Conservation (phyloP, 1,140 invertebrate species). For the Eumaeus atala region DNA sequence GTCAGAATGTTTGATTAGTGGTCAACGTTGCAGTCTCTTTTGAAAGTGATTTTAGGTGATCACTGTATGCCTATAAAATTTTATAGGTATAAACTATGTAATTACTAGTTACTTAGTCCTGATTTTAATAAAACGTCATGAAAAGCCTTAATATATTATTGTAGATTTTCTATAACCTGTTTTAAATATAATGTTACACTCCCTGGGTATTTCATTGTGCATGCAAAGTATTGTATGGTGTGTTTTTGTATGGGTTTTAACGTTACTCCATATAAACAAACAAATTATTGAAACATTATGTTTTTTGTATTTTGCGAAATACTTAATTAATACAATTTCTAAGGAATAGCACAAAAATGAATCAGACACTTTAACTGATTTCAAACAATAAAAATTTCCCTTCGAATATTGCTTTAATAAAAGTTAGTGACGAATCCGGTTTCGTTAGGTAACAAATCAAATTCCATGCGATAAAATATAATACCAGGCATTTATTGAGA, state of each 20-base stretch:
- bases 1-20: no score
- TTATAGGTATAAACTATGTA: no score
- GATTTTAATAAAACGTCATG: no score
- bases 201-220: neutral
- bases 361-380: neutral
- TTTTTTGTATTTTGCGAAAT: neutral
- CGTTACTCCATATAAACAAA: neutral
- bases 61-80: no score
- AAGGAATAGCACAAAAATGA: neutral
- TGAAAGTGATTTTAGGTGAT: no score
- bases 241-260: constrained; percentile 7
- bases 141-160: no score
- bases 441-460: neutral
- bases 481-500: neutral
- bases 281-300: neutral
- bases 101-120: no score
- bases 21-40: no score
- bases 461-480: neutral
- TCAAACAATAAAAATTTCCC: neutral
- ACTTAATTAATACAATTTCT: neutral
- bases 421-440: neutral
- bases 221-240: constrained; percentile 3
- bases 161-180: no score
- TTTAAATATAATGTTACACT: no score
- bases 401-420: neutral